Conservation (phyloP, 2,797 vertebrate genomes). For the Falco columbarius region DNA sequence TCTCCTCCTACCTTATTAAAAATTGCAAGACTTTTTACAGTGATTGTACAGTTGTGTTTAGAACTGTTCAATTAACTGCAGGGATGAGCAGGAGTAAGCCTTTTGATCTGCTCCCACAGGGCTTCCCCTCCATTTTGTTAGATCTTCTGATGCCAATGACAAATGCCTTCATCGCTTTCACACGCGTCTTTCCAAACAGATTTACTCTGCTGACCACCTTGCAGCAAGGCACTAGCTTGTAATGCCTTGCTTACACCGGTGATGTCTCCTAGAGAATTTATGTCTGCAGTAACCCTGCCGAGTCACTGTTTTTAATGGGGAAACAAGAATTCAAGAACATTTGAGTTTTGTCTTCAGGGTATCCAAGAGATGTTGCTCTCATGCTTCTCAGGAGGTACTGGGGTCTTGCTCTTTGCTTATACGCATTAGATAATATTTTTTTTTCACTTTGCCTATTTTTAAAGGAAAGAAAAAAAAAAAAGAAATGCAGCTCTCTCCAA, state of each 20-base stretch:
- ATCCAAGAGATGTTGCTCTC: background rate
- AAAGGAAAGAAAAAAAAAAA: background rate
- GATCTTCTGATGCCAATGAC: background rate
- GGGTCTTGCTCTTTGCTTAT: background rate
- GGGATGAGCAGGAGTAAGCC: background rate
- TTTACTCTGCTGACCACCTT: background rate
- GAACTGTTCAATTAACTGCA: slow-evolving; percentile 1
- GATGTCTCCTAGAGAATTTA: background rate
- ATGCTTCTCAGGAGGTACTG: background rate
- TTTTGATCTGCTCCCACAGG: slow-evolving; percentile 1
- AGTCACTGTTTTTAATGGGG: background rate
- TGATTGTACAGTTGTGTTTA: background rate
- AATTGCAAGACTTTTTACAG: background rate
- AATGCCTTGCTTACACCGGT: background rate
- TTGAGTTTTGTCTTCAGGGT: background rate
- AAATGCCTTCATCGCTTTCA: background rate
- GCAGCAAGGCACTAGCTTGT: background rate
- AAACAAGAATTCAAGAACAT: background rate
- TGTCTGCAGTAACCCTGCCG: background rate
- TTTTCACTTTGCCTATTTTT: background rate
- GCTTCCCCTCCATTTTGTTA: background rate
- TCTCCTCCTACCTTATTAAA: background rate
- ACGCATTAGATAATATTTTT: background rate
- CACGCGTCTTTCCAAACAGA: background rate
- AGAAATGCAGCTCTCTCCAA: background rate